Evolutionary conservation across 2,888 invertebrate species (phyloP), one percentile per base, ranked within the genome.

Genomic region (Galerucella calmariensis): DNA sequence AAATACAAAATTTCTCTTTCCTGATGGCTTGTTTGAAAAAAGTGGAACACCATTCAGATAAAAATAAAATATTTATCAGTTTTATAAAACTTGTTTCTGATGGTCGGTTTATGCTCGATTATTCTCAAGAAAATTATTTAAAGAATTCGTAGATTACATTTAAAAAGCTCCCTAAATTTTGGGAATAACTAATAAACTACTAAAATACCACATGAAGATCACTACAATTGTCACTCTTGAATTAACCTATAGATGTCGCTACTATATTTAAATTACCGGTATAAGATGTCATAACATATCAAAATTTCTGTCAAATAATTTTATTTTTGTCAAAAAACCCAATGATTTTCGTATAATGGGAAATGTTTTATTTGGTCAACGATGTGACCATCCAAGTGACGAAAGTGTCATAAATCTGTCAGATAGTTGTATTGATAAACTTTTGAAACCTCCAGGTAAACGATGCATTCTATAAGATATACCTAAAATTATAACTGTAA

Each of bases 391-490:
- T 27, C 16, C 70, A n/a, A 73, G 62, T 44, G 66, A 73, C 10
- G 78, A 78, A 68, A 85, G 81, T 67, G 81, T 84, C 14, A 82
- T 85, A 65, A 84, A 83, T 76, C 79, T 85, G 69, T 84, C 85
- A 3, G 83, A 84, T 66, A 79, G 78, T 56, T 81, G 84, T n/a
- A 78, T 85, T 2, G 71, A 79, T 58, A 81, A 81, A 69, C 53
- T 84, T 20, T 78, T 66, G 58, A 65, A 53, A 53, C 46, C 63
- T 0, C 63, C 63, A 46, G 63, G 63, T 51, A 35, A 67, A 24
- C 24, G 6, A 16, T 51, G 2, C 53, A 62, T 20, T 35, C 14
- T 69, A 35, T 44, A 62, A 48, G 12, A 46, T 6, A 5, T 2
- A 14, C 14, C 35, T 41, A 41, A 41, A 41, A 41, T 35, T 35